phyloP scores from a whole-genome alignment of 2,888 invertebrate genomes.

The Dolichomitus sp. region DNA sequence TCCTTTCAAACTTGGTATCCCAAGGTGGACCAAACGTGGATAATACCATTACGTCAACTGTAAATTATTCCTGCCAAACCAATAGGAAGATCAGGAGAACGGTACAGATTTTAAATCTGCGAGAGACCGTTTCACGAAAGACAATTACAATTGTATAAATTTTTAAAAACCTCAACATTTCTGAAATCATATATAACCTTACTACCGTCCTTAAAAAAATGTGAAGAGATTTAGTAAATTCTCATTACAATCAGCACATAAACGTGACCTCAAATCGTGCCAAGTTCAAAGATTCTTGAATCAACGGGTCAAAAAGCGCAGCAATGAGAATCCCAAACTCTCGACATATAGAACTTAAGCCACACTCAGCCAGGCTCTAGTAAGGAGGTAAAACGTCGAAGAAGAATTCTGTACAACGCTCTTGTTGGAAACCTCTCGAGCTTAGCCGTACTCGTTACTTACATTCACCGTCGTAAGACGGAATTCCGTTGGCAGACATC shows the following conservation, averaged over 20 bases:
- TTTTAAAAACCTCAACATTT: neutral
- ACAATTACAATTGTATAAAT: no score
- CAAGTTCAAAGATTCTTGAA: no score
- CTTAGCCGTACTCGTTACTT: neutral
- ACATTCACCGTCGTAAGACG: constrained; percentile 39
- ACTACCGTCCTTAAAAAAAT: neutral
- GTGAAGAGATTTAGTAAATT: neutral
- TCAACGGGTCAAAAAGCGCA: neutral
- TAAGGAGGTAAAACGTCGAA: constrained; percentile 26
- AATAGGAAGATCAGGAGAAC: no score
- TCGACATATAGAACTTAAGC: neutral
- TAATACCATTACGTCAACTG: no score
- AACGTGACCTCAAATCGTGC: no score
- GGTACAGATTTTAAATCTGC: no score
- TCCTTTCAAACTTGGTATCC: no score
- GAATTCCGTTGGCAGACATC: constrained; percentile 47
- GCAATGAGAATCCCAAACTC: neutral
- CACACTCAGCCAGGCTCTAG: neutral
- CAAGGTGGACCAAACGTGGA: no score
- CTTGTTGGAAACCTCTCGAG: neutral
- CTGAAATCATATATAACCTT: neutral
- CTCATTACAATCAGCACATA: no score
- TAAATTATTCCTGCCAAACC: no score
- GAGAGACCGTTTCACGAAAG: no score
- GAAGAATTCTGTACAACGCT: constrained; percentile 15